Conservation (phyloP, 2,113 vertebrate genomes). For the Heloderma charlesbogerti region DNA sequence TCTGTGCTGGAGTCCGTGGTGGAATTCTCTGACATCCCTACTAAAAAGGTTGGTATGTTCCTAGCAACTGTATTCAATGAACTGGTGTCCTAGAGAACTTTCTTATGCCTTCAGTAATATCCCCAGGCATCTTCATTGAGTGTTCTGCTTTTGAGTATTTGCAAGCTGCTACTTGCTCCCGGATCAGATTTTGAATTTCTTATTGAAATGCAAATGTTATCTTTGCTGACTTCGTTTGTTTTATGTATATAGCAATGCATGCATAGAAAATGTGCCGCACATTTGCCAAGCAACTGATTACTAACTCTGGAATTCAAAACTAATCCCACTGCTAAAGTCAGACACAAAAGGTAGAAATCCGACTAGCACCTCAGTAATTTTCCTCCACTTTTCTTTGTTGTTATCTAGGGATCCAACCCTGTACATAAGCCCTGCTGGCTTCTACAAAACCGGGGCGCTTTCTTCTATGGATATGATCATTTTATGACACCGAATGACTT, state of each 20-base stretch:
- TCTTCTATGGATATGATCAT: neutral
- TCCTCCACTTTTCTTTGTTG: neutral
- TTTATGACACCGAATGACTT: neutral
- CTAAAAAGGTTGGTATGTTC: neutral
- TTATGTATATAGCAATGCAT: neutral
- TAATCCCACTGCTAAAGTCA: neutral
- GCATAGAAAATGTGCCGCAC: neutral
- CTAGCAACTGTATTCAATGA: neutral
- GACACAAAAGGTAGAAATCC: neutral
- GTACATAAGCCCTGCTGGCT: neutral
- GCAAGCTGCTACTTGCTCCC: neutral
- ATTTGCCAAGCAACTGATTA: neutral
- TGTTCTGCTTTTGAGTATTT: neutral
- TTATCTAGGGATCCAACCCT: neutral
- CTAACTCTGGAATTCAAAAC: conserved; percentile 1
- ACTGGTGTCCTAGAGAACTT: fast-evolving
- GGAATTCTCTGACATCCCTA: too few relatives aligned
- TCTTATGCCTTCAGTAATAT: fast-evolving
- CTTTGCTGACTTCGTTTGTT: neutral
- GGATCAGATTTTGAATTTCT: neutral
- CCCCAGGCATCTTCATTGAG: neutral
- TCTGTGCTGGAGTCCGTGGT: too few relatives aligned
- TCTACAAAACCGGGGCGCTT: neutral
- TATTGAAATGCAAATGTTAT: fast-evolving
- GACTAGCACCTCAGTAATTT: neutral